Base-by-base conservation (phyloP, 2,888 invertebrate genomes). In the Caenorhabditis macrosperma region DNA sequence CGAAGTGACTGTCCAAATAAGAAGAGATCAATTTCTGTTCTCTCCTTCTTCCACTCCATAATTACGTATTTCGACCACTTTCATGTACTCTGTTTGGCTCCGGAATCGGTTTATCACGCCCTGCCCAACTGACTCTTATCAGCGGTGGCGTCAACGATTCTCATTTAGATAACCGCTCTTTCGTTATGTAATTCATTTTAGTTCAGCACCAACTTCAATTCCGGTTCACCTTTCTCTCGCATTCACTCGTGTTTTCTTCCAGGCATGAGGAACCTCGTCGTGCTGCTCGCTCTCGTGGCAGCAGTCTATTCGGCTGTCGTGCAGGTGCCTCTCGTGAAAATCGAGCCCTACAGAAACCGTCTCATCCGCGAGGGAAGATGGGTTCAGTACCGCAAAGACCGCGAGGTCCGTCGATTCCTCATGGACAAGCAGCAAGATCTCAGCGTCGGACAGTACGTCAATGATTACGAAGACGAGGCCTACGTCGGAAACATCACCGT, bases 401-500 rank as follows among this genome's bases (percentile, higher is more conserved):
- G 71, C 26, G 79, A 79, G 50, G 7, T 79, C 24, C 68, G 79
- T 28, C 55, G 75, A 9, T 64, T 79, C 41, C 44, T 78, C 59
- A 60, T 69, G 44, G 28, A 35, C 44, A 74, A 69, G 10, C 55
- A 57, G 35, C 33, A 30, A 12, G 50, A 48, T 17, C 35, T 33
- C 0, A 38, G 71, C 12, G 80, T 66, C 20, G 74, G 61, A 55
- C 80, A 80, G 67, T 54, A 63, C 20, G 81, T 82, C 26, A 79
- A 80, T 60, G 84, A 84, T 55, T 84, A 81, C 68, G 81, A 82
- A 44, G 84, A 84, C 54, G 84, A 84, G 57, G 84, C 92, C 78
- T 92, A 92, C 86, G 92, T 91, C 88, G 92, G 92, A 46, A 90
- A 86, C 48, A 92, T 92, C 61, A 82, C 87, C 12, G 95, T 98